Evolutionary conservation across 1,140 invertebrate species (phyloP), one percentile per base, ranked within the genome.

Genomic region (Rhizoglyphus robini): DNA sequence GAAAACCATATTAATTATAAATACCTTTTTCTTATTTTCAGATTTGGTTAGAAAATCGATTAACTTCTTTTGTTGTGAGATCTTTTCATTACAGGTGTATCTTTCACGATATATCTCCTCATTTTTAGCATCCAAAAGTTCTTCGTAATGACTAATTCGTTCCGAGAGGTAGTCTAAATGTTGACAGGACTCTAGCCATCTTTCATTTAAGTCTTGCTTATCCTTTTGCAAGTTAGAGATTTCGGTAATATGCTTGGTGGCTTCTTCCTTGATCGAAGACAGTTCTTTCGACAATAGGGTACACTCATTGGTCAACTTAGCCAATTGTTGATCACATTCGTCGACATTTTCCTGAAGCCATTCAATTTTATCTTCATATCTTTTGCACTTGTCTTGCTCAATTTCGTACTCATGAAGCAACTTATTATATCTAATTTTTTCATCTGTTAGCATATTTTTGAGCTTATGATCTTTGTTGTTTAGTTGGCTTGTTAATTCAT

Each of bases 261-360:
- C 63, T 32, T 64, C 63, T 64, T 64, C 63, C 41, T 64, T 64
- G 25, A 64, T 64, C 2, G 27, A n/a, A 49, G 31, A 11, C 34
- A 63, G 32, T 58, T 63, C 8, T 58, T 57, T 23, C 23, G 51
- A 8, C 8, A 32, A 8, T 54, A 23, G 20, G 18, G 18, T 11
- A 41, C 36, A 18, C 18, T 41, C 51, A 54, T 54, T 20, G 51
- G 8, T 32, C 51, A 27, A 32, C 23, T 5, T 8, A 60, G 36
- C 3, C 58, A 38, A 60, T 60, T 60, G 15, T 23, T 60, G 58
- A 15, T 46, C 58, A 25, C 18, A 20, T 2, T 3, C 23, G 13
- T 60, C 58, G 36, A 60, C 13, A 32, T 11, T 60, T 2, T 2
- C 46, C 20, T 64, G 29, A 3, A 49, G 63, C 11, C 25, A 3